Evolutionary conservation across 2,888 invertebrate genomes (phyloP).

Genomic region (Ramazzottius varieornatus): DNA sequence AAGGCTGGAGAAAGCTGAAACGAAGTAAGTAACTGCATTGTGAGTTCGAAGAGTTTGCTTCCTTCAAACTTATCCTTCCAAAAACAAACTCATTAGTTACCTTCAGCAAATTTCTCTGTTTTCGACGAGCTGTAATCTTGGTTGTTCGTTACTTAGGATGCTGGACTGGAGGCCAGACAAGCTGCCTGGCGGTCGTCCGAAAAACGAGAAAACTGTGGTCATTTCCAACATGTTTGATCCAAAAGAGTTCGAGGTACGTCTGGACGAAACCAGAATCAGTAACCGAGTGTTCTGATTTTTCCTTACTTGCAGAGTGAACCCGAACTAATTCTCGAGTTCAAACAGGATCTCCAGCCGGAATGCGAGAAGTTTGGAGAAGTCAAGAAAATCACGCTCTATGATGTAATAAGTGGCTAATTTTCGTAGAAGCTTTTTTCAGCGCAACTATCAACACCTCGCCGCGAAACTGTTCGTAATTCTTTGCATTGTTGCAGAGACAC

Average conservation of each 20-base stretch:
- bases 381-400: constrained; percentile 63
- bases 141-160: constrained; percentile 29
- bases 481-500: constrained; percentile 36
- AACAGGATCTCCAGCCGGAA: constrained; percentile 64
- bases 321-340: constrained; percentile 58
- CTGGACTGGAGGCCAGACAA: constrained; percentile 93
- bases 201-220: constrained; percentile 67
- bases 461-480: constrained; percentile 5
- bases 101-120: too few species aligned
- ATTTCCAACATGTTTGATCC: constrained; percentile 76
- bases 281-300: neutral
- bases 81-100: too few species aligned
- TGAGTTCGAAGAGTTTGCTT: neutral
- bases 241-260: constrained; percentile 43
- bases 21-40: constrained; percentile 50
- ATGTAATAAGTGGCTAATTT: constrained; percentile 40
- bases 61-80: constrained; percentile 4
- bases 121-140: too few species aligned
- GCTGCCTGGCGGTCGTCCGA: constrained; percentile 51
- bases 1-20: constrained; percentile 53
- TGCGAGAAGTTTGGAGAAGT: constrained; percentile 68
- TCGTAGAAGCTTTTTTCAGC: neutral
- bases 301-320: constrained; percentile 37
- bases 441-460: neutral
- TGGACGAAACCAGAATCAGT: neutral